Evolutionary conservation across 1,140 invertebrate genomes (phyloP), one percentile per base, ranked within the genome.

Genomic region (Mactra quadrangularis): DNA sequence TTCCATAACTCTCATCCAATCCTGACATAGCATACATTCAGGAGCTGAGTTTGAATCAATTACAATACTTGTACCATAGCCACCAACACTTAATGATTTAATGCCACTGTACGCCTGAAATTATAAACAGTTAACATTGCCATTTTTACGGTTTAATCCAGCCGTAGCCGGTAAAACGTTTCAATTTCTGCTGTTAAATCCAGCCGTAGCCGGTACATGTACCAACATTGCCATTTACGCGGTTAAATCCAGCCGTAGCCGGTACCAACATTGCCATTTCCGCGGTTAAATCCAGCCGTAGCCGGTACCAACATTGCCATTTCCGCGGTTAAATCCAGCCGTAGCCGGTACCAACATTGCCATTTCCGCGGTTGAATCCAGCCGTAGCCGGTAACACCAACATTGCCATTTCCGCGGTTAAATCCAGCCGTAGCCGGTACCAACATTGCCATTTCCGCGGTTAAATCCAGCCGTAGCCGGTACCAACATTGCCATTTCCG

Each of bases 1-100:
- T 19, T 76, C 72, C 41, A 76, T 76, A 15, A 76, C 17, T 15
- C 1, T 33, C 55, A 76, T 31, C 72, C 72, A 76, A 47, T 76
- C 55, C 41, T 19, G 29, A 53, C 55, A 60, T 9, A 19, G 29
- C 6, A 76, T 29, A 76, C 72, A 60, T 59, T 45, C 45, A 2
- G 72, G 72, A 38, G 55, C 72, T 31, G 71, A 33, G 27, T 76
- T 62, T n/a, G 31, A 27, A 13, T 62, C 57, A 27, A 62, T 62
- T 4, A 27, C 33, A 62, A 76, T n/a, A 31, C 35, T 60, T 53
- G 55, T 35, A 1, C 55, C 55, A 62, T 17, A n/a, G 7, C 55
- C 57, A n/a, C 19, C 19, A 3, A 6, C 64, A 17, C 27, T 25
- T n/a, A 41, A 22, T 3, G 72, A 53, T 62, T 41, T 62, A 2